Evolutionary conservation across 92 coral and sea anemone genomes (phyloP), one percentile per base, ranked within the genome.

Genomic region (Phenganax marumi): DNA sequence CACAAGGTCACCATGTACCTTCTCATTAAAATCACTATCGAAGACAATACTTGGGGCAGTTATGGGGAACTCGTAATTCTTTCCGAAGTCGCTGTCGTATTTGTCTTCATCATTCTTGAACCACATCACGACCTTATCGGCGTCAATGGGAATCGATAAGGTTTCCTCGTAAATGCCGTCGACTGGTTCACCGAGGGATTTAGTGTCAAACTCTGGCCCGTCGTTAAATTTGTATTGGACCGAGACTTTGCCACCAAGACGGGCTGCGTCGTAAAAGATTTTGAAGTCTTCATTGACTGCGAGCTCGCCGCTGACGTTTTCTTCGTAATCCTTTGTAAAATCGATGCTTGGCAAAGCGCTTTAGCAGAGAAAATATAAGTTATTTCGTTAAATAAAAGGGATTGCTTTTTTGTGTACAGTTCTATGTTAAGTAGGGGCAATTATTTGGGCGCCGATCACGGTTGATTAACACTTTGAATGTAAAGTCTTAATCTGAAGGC

Each of bases 151-250:
- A 17, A 66, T 66, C 14, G 49, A 33, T 10, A 66, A 25, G 6
- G n/a, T 22, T 21, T 25, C 12, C 9, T 66, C 7, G 72, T 18
- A 66, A 0, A 66, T 24, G n/a, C 33, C 33, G 14, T 66, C 17
- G 2, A 6, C 17, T 17, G 25, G 39, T 23, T 19, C 46, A 12
- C 72, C 72, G 14, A 66, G 72, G 8, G 11, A 14, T 66, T 66
- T 48, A 10, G 49, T 12, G 14, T 18, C 25, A 17, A 23, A 66
- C 9, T 25, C 46, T 11, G 72, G 18, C 4, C 50, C 48, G 72
- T 66, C 72, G 17, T 66, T 33, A 33, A 66, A 66, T 25, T 66
- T 66, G 25, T 66, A 66, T 49, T 66, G n/a, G 11, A 66, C 72
- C 10, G 12, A 66, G 49, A 66, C 33, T 7, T 23, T 18, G 17